phyloP scores from a whole-genome alignment of 2,888 invertebrate species.

The Acleris cristana region DNA sequence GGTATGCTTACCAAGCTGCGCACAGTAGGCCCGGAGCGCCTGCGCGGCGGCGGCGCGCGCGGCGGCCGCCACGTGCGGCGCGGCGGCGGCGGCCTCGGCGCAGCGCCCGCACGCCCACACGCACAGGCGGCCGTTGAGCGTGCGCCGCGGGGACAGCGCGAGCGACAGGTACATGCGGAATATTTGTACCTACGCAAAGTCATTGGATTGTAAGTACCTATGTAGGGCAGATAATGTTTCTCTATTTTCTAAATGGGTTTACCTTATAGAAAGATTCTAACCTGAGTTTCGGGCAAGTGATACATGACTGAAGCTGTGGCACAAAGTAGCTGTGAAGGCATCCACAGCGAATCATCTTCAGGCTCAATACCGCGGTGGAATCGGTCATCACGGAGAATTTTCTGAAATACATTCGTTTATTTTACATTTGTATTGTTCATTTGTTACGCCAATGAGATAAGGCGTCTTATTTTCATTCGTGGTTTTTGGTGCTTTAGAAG shows the following conservation, averaged over 20 bases:
- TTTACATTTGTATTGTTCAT: no score
- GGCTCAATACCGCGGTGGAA: slow-evolving; percentile 95
- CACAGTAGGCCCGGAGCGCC: slow-evolving; percentile 92
- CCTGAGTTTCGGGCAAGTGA: slow-evolving; percentile 94
- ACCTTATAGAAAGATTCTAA: slow-evolving; percentile 54
- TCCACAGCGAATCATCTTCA: slow-evolving; percentile 96
- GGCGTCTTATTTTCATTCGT: no score
- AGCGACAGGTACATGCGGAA: slow-evolving; percentile 92
- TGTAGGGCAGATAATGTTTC: no score
- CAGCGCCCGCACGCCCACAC: slow-evolving; percentile 94
- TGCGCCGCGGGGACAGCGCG: slow-evolving; percentile 94
- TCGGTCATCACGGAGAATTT: slow-evolving; percentile 94
- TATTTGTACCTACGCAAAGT: slow-evolving; percentile 78
- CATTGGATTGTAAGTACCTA: neutral
- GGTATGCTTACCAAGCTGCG: slow-evolving; percentile 86
- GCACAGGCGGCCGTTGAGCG: slow-evolving; percentile 93
- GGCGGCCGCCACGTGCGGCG: slow-evolving; percentile 92
- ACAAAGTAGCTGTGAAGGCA: slow-evolving; percentile 94
- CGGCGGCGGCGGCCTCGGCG: slow-evolving; percentile 91
- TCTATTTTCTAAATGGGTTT: no score
- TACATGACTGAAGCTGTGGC: slow-evolving; percentile 91
- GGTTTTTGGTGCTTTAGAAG: no score
- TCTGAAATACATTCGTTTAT: slow-evolving; percentile 76
- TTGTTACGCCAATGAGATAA: no score
- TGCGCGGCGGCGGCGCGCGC: slow-evolving; percentile 96